Conservation (phyloP, 2,888 invertebrate genomes). For the Heliconius charithonia region DNA sequence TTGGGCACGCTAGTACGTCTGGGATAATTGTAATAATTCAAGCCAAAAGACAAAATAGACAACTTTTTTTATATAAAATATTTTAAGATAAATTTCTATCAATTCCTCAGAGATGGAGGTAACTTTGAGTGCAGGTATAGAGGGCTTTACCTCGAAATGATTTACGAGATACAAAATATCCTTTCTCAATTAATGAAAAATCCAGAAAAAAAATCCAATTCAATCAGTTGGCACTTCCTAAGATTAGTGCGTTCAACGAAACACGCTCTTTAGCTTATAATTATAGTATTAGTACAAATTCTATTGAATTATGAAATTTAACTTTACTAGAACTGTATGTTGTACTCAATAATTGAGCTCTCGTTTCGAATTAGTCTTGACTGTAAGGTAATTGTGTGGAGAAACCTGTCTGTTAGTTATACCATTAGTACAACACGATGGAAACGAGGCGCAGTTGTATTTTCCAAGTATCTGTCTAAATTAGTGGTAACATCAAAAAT, state of each 20-base stretch:
- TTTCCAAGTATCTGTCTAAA: neutral
- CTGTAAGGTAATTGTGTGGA: neutral
- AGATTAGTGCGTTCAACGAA: neutral
- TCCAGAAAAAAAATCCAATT: no score
- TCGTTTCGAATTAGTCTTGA: slow-evolving; percentile 12
- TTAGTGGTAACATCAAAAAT: neutral
- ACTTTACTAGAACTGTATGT: neutral
- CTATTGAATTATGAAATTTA: slow-evolving; percentile 58
- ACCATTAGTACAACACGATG: neutral
- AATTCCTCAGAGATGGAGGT: neutral
- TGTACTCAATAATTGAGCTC: slow-evolving; percentile 13
- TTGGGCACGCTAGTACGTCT: no score
- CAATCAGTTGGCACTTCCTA: neutral
- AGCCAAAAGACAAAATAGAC: no score
- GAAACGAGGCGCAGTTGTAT: no score
- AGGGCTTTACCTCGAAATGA: neutral
- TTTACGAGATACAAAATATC: neutral
- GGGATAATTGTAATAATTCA: no score
- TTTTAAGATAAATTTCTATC: neutral
- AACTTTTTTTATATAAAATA: no score
- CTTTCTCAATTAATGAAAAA: no score
- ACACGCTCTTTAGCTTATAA: neutral
- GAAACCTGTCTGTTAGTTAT: slow-evolving; percentile 9
- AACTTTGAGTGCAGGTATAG: neutral
- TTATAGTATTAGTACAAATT: neutral